These are phyloP conservation scores for Meteorus cinctellus DNA, from an alignment of 2,888 invertebrate genomes.

Conservation along the genomic window DNA sequence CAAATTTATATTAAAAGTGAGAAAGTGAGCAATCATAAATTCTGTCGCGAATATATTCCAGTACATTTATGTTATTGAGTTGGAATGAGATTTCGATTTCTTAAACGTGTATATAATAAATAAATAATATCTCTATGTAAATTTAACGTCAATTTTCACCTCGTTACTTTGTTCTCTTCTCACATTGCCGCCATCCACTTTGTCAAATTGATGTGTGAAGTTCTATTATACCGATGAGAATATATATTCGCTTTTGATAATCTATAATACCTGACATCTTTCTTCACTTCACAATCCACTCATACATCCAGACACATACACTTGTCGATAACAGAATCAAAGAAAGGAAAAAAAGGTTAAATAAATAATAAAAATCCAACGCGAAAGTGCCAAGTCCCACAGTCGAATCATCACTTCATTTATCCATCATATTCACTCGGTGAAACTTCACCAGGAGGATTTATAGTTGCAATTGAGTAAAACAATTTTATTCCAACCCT, in stretches of 20 bases:
- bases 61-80: too few relatives aligned
- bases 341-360: background rate
- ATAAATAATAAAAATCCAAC: constrained; percentile 3
- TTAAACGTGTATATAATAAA: constrained; percentile 25
- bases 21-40: constrained; percentile 60
- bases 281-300: background rate
- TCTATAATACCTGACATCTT: constrained; percentile 41
- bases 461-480: constrained; percentile 24
- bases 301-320: background rate
- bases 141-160: constrained; percentile 26
- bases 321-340: constrained; percentile 13
- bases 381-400: constrained; percentile 38
- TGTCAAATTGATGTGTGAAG: constrained; percentile 15
- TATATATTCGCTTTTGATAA: constrained; percentile 25
- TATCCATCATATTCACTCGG: background rate
- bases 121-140: constrained; percentile 45
- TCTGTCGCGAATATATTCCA: constrained; percentile 52
- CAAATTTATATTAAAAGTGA: constrained; percentile 35
- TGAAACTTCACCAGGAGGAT: constrained; percentile 38
- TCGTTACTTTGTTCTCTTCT: constrained; percentile 16
- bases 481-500: constrained; percentile 28
- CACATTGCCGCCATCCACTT: constrained; percentile 19
- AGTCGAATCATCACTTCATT: constrained; percentile 16
- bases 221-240: constrained; percentile 13
- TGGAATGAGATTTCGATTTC: too few relatives aligned